Evolutionary conservation across 2,797 vertebrate species (phyloP).

Genomic region (Catharus ustulatus): DNA sequence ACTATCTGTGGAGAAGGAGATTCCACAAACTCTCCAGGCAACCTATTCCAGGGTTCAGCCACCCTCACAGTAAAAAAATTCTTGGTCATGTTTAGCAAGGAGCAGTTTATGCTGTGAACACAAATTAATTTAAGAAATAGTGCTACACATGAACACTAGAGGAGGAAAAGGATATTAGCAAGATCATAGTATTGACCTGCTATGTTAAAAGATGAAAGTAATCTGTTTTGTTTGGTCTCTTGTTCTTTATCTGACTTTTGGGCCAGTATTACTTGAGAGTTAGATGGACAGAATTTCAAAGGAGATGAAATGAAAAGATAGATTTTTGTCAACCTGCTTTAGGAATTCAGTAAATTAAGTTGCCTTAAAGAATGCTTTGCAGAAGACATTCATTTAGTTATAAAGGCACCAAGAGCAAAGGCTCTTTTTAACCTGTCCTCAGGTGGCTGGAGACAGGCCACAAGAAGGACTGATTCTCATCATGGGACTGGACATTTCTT

Average conservation of each 20-base stretch:
- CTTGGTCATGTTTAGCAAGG: background rate
- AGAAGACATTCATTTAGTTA: background rate
- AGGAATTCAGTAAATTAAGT: background rate
- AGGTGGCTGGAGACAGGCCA: background rate
- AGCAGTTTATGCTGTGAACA: background rate
- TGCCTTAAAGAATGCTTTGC: background rate
- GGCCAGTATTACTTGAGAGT: background rate
- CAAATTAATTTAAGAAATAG: background rate
- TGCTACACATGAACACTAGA: background rate
- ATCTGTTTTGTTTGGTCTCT: background rate
- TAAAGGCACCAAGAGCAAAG: background rate
- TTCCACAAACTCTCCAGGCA: background rate
- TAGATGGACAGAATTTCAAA: background rate
- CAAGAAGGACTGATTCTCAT: background rate
- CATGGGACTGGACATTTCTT: background rate
- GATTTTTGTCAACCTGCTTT: background rate
- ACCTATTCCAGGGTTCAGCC: background rate
- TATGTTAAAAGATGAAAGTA: background rate
- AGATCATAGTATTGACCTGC: background rate
- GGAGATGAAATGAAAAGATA: background rate
- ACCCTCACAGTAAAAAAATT: background rate
- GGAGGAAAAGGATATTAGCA: background rate
- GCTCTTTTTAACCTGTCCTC: background rate
- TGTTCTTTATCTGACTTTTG: background rate
- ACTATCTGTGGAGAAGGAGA: background rate